A percentile compares a stretch with the other conserved stretches of the same genome.
phyloP scores from a whole-genome alignment of 2,797 vertebrate genomes.

The Urophycis tenuis region DNA sequence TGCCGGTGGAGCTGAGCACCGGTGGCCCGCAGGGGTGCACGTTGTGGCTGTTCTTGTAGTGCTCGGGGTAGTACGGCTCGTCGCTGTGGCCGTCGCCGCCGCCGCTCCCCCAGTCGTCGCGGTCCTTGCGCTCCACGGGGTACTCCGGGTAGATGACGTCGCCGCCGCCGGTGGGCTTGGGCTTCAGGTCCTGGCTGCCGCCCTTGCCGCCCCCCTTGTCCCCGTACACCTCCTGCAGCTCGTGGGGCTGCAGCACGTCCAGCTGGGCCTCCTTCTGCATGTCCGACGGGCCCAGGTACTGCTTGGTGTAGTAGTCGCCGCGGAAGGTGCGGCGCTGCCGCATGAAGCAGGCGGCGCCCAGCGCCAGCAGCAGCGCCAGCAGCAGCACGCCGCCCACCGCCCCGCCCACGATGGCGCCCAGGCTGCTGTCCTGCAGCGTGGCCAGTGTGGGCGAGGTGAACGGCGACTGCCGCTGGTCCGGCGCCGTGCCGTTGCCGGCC shows the following conservation, averaged over 20 bases:
- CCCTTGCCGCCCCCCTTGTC: slow-evolving; percentile 64
- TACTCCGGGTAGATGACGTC: slow-evolving; percentile 90
- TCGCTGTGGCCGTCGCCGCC: slow-evolving; percentile 71
- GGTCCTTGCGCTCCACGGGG: slow-evolving; percentile 81
- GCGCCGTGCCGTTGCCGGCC: slow-evolving; percentile 72
- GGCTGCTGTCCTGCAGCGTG: slow-evolving; percentile 75
- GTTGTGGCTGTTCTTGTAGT: slow-evolving; percentile 69
- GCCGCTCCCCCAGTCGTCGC: slow-evolving; percentile 81
- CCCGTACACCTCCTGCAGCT: slow-evolving; percentile 83
- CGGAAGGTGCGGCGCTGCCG: slow-evolving; percentile 90
- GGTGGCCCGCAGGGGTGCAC: slow-evolving; percentile 70
- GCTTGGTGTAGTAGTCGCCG: slow-evolving; percentile 98
- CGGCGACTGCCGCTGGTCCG: slow-evolving; percentile 67
- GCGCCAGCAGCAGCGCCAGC: slow-evolving; percentile 79
- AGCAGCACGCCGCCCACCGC: slow-evolving; percentile 87
- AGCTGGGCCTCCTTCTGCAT: slow-evolving; percentile 97
- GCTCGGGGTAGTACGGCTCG: slow-evolving; percentile 65
- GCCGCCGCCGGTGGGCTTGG: slow-evolving; percentile 63
- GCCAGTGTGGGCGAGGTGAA: slow-evolving; percentile 82
- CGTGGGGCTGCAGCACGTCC: slow-evolving; percentile 92
- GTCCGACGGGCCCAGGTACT: slow-evolving; percentile 92
- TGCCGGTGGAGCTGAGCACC: slow-evolving; percentile 56
- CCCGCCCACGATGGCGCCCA: slow-evolving; percentile 84
- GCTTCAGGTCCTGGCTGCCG: slow-evolving; percentile 72
- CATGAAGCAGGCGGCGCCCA: slow-evolving; percentile 80